Evolutionary conservation across 2,888 invertebrate genomes (phyloP).

Genomic region (Eupelmus urozonus): DNA sequence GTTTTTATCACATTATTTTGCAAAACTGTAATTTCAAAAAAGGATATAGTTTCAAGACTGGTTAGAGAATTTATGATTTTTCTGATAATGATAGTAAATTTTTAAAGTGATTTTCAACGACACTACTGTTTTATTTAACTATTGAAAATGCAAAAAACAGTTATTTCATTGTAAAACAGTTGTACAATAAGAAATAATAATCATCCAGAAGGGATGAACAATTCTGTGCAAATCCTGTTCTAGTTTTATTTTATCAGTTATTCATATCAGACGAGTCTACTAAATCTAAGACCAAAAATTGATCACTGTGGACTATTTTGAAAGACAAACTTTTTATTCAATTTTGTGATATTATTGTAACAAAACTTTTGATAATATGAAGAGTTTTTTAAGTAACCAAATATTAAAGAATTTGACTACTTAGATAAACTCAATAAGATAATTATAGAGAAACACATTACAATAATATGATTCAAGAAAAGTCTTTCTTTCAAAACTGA

Average conservation of each 20-base stretch:
- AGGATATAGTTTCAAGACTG: not conserved
- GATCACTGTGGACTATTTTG: constrained; percentile 16
- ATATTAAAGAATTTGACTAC: not conserved
- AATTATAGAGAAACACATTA: constrained; percentile 6
- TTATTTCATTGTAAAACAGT: constrained; percentile 11
- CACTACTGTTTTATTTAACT: not conserved
- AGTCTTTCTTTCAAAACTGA: constrained; percentile 14
- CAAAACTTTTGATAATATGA: not conserved
- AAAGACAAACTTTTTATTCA: constrained; percentile 10
- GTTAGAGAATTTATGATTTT: constrained; percentile 3
- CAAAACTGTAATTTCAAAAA: constrained; percentile 33
- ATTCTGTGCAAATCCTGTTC: constrained; percentile 8
- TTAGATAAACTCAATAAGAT: constrained; percentile 24
- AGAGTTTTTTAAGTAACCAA: constrained; percentile 15
- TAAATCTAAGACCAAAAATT: constrained; percentile 19
- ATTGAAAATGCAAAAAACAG: not conserved
- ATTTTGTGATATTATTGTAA: constrained; percentile 20
- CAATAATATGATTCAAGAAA: constrained; percentile 29
- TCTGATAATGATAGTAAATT: constrained; percentile 4
- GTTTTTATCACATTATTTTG: constrained; percentile 43
- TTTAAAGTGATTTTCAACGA: no score
- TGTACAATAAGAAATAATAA: constrained; percentile 13
- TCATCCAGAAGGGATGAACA: not conserved
- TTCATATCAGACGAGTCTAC: constrained; percentile 1
- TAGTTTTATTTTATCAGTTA: constrained; percentile 18